Conservation (phyloP, 1,140 invertebrate species). For the Mylabris phalerata region DNA sequence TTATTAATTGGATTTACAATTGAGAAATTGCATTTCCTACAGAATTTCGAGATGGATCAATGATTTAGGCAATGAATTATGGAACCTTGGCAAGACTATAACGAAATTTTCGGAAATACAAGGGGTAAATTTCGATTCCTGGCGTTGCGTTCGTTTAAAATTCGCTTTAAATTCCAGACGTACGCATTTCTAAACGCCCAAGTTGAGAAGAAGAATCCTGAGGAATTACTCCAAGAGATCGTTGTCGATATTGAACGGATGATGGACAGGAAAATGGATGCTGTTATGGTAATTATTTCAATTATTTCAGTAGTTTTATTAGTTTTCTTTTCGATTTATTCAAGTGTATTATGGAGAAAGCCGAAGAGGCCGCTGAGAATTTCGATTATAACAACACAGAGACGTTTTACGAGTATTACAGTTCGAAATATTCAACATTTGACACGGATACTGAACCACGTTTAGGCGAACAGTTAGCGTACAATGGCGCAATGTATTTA, state of each 20-base stretch:
- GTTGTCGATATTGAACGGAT: conserved; percentile 67
- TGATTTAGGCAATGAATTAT: conserved; percentile 34
- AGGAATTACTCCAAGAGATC: conserved; percentile 64
- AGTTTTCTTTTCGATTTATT: conserved; percentile 23
- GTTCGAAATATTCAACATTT: conserved; percentile 58
- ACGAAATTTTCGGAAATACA: conserved; percentile 36
- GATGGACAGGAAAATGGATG: conserved; percentile 76
- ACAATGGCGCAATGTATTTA: conserved; percentile 43
- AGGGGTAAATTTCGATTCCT: conserved; percentile 19
- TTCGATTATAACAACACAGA: conserved; percentile 46
- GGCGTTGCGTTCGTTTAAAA: neutral
- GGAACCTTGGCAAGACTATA: conserved; percentile 32
- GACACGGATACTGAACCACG: conserved; percentile 38
- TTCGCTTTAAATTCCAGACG: conserved; percentile 47
- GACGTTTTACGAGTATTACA: conserved; percentile 51
- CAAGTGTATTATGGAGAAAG: conserved; percentile 62
- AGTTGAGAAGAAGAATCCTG: conserved; percentile 67
- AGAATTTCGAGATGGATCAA: conserved; percentile 39
- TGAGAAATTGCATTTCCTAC: conserved; percentile 2
- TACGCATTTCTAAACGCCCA: conserved; percentile 67
- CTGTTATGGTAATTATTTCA: conserved; percentile 54
- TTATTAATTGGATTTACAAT: neutral
- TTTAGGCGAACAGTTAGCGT: conserved; percentile 37
- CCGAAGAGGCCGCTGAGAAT: conserved; percentile 56
- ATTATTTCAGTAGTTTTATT: conserved; percentile 3